A percentile compares a stretch with the other conserved stretches of the same genome.
phyloP scores from a whole-genome alignment of 2,113 vertebrate species.

The Echinops telfairi region DNA sequence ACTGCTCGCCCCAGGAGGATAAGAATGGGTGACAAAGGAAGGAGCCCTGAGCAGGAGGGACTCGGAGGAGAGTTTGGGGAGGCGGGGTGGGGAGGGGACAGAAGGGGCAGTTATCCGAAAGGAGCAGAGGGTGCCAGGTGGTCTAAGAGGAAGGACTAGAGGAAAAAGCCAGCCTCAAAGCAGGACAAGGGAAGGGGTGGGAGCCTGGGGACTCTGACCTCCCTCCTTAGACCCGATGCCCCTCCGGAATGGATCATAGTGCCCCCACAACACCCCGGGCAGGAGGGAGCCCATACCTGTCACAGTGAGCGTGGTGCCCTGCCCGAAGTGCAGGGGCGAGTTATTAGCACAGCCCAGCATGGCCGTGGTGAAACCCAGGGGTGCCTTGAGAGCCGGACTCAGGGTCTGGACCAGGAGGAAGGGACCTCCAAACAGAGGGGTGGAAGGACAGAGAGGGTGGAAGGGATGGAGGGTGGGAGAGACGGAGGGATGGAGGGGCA shows the following conservation, averaged over 20 bases:
- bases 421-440: too few relatives aligned
- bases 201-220: too few relatives aligned
- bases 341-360: slow-evolving; percentile 61
- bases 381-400: too few relatives aligned
- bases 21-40: background rate
- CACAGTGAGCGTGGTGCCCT: slow-evolving; percentile 62
- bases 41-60: background rate
- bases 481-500: too few relatives aligned
- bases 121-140: too few relatives aligned
- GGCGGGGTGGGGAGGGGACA: background rate
- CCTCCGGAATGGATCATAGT: background rate
- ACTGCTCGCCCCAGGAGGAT: background rate
- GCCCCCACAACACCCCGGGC: background rate
- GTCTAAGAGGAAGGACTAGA: too few relatives aligned
- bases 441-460: background rate
- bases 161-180: too few relatives aligned
- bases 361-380: slow-evolving; percentile 1
- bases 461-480: too few relatives aligned
- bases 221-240: background rate
- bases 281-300: slow-evolving; percentile 61
- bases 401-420: background rate
- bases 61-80: too few relatives aligned
- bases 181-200: too few relatives aligned
- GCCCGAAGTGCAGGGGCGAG: slow-evolving; percentile 56
- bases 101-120: background rate